Percentiles rank a stretch among this genome's conserved stretches.
Conservation (phyloP, 2,888 invertebrate genomes). For the Platynereis dumerilii region DNA sequence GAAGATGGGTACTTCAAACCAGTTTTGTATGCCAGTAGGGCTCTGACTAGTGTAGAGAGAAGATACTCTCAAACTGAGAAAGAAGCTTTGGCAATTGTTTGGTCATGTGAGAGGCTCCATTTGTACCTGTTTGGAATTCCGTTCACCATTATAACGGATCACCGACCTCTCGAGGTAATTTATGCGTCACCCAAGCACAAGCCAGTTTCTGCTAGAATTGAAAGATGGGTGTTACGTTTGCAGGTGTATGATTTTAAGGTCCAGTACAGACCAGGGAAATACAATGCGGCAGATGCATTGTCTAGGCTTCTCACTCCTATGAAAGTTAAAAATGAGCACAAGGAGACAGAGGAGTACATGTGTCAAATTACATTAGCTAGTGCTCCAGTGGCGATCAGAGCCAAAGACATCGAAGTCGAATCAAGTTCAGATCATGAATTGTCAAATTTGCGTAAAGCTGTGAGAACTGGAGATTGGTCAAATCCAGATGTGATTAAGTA, state of each 20-base stretch:
- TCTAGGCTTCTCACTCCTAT: background rate
- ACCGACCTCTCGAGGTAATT: slow-evolving; percentile 24
- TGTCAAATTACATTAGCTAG: background rate
- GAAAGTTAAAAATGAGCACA: background rate
- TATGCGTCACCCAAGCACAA: slow-evolving; percentile 30
- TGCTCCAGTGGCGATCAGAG: background rate
- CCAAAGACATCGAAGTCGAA: background rate
- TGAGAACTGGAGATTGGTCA: background rate
- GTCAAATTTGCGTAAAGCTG: background rate
- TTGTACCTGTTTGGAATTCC: slow-evolving; percentile 25
- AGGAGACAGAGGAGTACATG: background rate
- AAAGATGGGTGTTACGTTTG: slow-evolving; percentile 40
- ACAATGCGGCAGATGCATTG: slow-evolving; percentile 28
- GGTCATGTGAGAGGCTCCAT: slow-evolving; percentile 31
- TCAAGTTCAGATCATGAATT: background rate
- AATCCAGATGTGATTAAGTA: too few species aligned
- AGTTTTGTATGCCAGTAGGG: slow-evolving; percentile 27
- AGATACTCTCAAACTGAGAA: slow-evolving; percentile 35
- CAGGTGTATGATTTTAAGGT: slow-evolving; percentile 32
- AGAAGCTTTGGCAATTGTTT: slow-evolving; percentile 34
- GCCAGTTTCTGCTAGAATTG: slow-evolving; percentile 37
- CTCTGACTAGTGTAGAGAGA: slow-evolving; percentile 28
- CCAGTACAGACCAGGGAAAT: slow-evolving; percentile 32
- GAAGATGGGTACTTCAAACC: slow-evolving; percentile 24
- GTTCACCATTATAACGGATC: slow-evolving; percentile 34